Percentiles rank a stretch among this genome's conserved stretches.
These are phyloP conservation scores for Lumbricus terrestris DNA, from an alignment of 2,888 invertebrate species.

Conservation along the genomic window DNA sequence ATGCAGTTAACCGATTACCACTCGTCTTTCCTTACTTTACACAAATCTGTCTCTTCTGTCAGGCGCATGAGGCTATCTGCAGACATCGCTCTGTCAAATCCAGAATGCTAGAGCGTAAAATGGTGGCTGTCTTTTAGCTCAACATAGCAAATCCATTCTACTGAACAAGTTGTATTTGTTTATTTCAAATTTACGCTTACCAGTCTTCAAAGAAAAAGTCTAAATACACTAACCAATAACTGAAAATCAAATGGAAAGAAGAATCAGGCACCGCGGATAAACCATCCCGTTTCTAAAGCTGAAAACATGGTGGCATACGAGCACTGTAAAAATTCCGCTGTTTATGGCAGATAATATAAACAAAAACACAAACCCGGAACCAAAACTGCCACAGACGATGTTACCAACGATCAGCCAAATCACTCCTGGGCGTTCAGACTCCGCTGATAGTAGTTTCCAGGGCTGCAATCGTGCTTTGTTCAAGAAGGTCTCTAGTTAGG, in stretches of 20 bases:
- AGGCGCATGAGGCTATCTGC: neutral
- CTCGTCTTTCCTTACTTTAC: neutral
- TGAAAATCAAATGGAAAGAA: neutral
- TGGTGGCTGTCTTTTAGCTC: neutral
- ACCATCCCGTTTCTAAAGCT: neutral
- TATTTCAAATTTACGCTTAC: neutral
- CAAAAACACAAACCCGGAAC: constrained; percentile 3
- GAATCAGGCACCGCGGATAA: neutral
- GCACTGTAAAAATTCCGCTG: neutral
- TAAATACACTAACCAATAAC: neutral
- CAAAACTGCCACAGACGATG: constrained; percentile 3
- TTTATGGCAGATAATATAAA: neutral
- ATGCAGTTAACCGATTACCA: neutral
- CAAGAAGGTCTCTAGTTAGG: neutral
- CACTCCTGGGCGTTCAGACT: neutral
- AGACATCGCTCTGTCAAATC: neutral
- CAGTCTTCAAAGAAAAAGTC: neutral
- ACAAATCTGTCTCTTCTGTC: neutral
- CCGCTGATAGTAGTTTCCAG: neutral
- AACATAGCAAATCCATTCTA: neutral
- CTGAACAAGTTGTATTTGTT: neutral
- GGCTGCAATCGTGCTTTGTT: neutral
- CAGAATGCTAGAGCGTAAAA: neutral
- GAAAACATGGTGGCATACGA: neutral
- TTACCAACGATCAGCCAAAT: neutral